Base-by-base conservation (phyloP, 2,888 invertebrate genomes). In the Ferrisia virgata region DNA sequence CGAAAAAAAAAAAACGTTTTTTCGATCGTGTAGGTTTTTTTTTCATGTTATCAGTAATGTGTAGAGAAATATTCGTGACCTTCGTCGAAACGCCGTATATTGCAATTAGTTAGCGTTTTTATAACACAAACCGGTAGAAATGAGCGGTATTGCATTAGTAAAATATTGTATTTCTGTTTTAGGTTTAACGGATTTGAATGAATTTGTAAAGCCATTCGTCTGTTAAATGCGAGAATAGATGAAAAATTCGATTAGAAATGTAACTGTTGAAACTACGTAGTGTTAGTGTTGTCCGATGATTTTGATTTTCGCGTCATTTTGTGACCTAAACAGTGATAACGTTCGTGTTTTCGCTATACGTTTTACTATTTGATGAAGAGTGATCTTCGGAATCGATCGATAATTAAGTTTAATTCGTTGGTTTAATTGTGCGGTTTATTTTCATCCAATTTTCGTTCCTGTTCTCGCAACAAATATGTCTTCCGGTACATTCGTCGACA, bases 401-500 rank as follows among this genome's bases (percentile, higher is more conserved):
- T 53, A 53, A 18, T 53, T 53, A 28, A 64, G 58, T 64, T 64
- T 64, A 64, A 64, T 64, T 64, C 28, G 58, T 28, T 28, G 5
- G 22, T 22, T 33, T 33, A 33, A 72, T 40, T 69, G 40, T 28
- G 69, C 39, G 43, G 69, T 43, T 36, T 72, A 31, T 82, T 40
- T 72, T 72, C 28, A n/a, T 25, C 43, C 8, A 39, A 69, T n/a
- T 82, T 22, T 69, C 58, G 39, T 72, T 72, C 31, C 40, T 39
- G 69, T 9, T 76, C 40, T 81, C 76, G 64, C 85, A 25, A 80
- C 85, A 28, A 82, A 84, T 36, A 84, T 85, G 85, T 79, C 85
- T 36, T 86, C 95, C 91, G 94, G 93, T 91, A 94, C 95, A 90
- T 96, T 98, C 92, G 97, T 98, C 91, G 98, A 99, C 93, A 95